Evolutionary conservation across 2,797 vertebrate species (phyloP).

Genomic region (Potorous gilbertii): DNA sequence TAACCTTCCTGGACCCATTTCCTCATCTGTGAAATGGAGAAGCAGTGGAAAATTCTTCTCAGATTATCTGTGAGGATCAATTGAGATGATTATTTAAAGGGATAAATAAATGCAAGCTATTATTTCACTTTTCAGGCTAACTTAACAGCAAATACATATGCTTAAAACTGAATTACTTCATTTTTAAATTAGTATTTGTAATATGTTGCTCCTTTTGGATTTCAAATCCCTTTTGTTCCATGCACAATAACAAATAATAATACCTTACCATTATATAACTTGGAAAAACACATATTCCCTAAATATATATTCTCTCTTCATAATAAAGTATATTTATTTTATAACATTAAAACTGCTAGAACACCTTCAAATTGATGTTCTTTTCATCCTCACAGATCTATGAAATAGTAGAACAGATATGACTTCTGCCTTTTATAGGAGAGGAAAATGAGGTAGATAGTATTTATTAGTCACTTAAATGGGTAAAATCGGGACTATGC

Average conservation of each 20-base stretch:
- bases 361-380: not conserved
- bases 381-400: slow-evolving; percentile 8
- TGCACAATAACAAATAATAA: not conserved
- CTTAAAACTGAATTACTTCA: not conserved
- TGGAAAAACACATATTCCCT: not conserved
- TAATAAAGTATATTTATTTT: not conserved
- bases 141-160: not conserved
- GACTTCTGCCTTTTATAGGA: not conserved
- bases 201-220: not conserved
- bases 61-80: not conserved
- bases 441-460: not conserved
- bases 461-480: not conserved
- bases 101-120: not conserved
- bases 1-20: not conserved
- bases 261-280: not conserved
- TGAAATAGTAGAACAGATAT: not conserved
- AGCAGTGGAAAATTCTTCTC: not conserved
- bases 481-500: not conserved
- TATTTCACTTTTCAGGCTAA: not conserved
- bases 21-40: not conserved
- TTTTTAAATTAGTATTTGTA: not conserved
- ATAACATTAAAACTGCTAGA: not conserved
- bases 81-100: not conserved
- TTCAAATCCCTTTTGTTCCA: not conserved
- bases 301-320: not conserved